Base-by-base conservation (phyloP, 2,888 invertebrate species). In the Sipha maydis region DNA sequence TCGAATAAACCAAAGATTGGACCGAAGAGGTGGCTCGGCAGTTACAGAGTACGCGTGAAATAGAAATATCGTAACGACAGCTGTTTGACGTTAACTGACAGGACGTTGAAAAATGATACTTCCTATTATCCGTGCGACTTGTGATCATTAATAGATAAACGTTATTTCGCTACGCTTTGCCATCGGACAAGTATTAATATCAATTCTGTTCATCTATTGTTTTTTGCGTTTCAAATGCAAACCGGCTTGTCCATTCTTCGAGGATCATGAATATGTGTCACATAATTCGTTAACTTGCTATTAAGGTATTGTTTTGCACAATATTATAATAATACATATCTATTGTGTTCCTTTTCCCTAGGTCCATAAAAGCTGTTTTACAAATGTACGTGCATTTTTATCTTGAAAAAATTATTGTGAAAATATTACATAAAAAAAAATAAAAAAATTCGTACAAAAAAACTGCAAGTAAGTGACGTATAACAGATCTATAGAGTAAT, bases 71-170 rank as follows among this genome's bases (percentile, higher is more conserved):
- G 80, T 61, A 34, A 75, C 75, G 88, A 82, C 88, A 82, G 88
- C 82, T 82, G 76, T 82, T 88, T 75, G 88, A 88, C 82, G 88
- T 88, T 41, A 76, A 88, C 82, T 88, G 88, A 88, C 82, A 82
- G 80, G 41, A 41, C 67, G 41, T 78, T 88, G 88, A 88, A 88
- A 82, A 88, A 88, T 88, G 80, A 82, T 82, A 76, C 82, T 69
- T 79, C 67, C 82, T 82, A 80, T 80, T 88, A 88, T 80, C 56
- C 48, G 56, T 14, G 61, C 9, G 86, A 80, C 80, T 71, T 38
- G 73, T 75, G 48, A 88, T 82, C 88, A 82, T 88, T 88, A 88
- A 88, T 88, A 82, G 80, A 88, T 86, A 80, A 79, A 79, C 25
- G 71, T 79, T 78, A 11, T 77, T 67, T 77, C 25, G 17, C 67